Base-by-base conservation (phyloP, 1,140 invertebrate species). In the Chrysoperla carnea region DNA sequence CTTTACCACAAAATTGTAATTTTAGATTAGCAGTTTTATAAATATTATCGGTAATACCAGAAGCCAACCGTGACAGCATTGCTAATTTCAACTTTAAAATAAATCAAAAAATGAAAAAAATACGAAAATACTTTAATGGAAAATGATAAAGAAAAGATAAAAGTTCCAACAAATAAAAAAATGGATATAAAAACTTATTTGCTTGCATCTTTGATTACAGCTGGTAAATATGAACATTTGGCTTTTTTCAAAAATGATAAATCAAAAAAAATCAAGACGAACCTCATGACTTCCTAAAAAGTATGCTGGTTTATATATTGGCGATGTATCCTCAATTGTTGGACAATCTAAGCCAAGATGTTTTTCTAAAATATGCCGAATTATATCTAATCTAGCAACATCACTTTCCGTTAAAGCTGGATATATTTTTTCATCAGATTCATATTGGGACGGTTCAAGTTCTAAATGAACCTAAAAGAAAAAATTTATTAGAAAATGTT, bases 261-360 rank as follows among this genome's bases (percentile, higher is more conserved):
- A 4, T 37, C 8, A 13, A 23, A 28, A 5, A 44, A 17, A 45
- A 29, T 35, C 6, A 36, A 44, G 37, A 42, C 59, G 61, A 58
- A 84, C 81, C 69, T 85, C 79, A 53, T 85, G 78, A 46, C 72
- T 70, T 14, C 82, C 83, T 31, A 86, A 61, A 54, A 87, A 85
- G 58, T 76, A 87, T 4, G 70, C 82, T 12, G 72, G 66, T 1
- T 68, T 72, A 44, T 75, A 84, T 23, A 23, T 5, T 23, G 17
- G 17, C n/a, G 31, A 33, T 11, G 2, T 11, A 11, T 68, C 60
- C 1, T 64, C 41, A 17, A 60, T 56, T 1, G 47, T 43, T 1
- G 56, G 9, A 44, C 81, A 77, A 52, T 82, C 70, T 5, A 90
- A 64, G 2, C 71, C 75, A 1, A 92, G 58, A 44, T 81, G 72